phyloP scores from a whole-genome alignment of 2,888 invertebrate genomes.

The Cephalotes varians region DNA sequence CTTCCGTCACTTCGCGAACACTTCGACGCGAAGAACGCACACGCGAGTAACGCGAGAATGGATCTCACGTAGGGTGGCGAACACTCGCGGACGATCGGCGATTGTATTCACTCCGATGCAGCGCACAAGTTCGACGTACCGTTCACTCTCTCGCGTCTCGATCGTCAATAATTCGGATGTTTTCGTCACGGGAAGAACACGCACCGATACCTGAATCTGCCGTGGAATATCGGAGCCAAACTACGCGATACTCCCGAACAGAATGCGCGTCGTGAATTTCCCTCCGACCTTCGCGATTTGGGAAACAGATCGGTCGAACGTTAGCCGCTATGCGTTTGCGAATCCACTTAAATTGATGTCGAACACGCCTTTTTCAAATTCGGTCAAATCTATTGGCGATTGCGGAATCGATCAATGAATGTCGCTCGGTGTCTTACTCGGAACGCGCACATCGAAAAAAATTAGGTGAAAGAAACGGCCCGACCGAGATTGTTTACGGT shows the following conservation, averaged over 20 bases:
- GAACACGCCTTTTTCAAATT: not conserved
- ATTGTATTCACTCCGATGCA: conserved; percentile 13
- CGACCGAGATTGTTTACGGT: not conserved
- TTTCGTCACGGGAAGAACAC: too few relatives aligned
- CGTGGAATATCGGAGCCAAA: too few relatives aligned
- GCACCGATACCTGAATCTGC: too few relatives aligned
- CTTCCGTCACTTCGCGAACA: not conserved
- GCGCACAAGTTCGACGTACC: not conserved
- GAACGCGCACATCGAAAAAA: too few relatives aligned
- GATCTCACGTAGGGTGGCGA: not conserved
- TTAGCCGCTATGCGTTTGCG: too few relatives aligned
- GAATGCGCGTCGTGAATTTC: too few relatives aligned
- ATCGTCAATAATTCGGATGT: too few relatives aligned
- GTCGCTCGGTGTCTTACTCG: not conserved
- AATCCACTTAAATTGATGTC: too few relatives aligned
- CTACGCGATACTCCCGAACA: too few relatives aligned
- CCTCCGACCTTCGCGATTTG: too few relatives aligned
- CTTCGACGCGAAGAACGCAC: not conserved
- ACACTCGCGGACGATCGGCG: not conserved
- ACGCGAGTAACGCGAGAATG: conserved; percentile 1
- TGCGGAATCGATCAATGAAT: not conserved
- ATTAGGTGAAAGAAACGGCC: not conserved
- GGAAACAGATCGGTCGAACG: too few relatives aligned
- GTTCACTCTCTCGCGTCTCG: too few relatives aligned
- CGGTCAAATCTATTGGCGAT: not conserved